Evolutionary conservation across 2,113 vertebrate species (phyloP).

Genomic region (Alexandromys fortis): DNA sequence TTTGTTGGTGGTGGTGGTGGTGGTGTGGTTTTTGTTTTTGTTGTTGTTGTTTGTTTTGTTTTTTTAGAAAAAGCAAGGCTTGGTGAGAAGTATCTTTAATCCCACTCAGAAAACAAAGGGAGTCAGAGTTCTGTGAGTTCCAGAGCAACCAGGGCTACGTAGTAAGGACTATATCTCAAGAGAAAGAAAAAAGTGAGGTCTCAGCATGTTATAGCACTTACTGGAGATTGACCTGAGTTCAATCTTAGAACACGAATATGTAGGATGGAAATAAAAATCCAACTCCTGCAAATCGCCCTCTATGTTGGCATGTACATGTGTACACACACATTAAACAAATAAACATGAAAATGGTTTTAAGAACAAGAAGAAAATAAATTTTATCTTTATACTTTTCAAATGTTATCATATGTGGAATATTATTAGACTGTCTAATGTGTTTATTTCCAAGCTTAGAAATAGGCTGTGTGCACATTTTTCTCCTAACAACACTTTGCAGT

Average conservation of each 20-base stretch:
- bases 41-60: too few species aligned
- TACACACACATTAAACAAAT: not conserved
- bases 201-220: not conserved
- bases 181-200: not conserved
- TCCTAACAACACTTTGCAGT: not conserved
- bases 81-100: not conserved
- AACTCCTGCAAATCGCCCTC: not conserved
- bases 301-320: not conserved
- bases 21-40: too few species aligned
- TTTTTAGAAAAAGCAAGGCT: not conserved
- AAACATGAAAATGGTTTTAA: not conserved
- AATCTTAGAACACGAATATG: not conserved
- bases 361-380: not conserved
- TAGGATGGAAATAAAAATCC: not conserved
- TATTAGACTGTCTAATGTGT: slow-evolving; percentile 13
- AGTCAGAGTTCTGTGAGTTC: not conserved
- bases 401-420: slow-evolving; percentile 1
- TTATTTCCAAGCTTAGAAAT: slow-evolving; percentile 36
- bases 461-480: not conserved
- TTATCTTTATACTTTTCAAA: slow-evolving; percentile 16
- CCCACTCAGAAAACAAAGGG: not conserved
- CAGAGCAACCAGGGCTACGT: not conserved
- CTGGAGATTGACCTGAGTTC: not conserved
- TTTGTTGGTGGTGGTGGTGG: not conserved
- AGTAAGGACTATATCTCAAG: not conserved